A percentile compares a stretch with the other conserved stretches of the same genome.
phyloP scores from a whole-genome alignment of 2,797 vertebrate species.

The Halcyon badia region DNA sequence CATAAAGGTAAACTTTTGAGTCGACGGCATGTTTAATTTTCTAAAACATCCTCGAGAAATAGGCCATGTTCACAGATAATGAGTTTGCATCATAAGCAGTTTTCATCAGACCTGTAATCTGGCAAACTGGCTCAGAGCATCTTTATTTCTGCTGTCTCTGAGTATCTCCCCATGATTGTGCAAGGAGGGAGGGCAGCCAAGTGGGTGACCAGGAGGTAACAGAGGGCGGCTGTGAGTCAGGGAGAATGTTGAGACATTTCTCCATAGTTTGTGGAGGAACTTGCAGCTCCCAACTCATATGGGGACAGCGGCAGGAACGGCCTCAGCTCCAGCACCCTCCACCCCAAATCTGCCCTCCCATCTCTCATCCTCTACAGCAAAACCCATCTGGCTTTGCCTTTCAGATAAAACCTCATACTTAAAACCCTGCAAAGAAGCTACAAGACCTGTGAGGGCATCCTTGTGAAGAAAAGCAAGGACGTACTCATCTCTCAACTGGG shows the following conservation, averaged over 20 bases:
- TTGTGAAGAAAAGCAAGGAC: not conserved
- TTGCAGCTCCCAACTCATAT: not conserved
- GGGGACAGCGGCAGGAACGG: not conserved
- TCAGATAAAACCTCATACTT: not conserved
- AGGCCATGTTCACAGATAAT: not conserved
- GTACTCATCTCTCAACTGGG: not conserved
- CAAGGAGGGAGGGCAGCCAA: not conserved
- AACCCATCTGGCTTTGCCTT: not conserved
- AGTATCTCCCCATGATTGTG: not conserved
- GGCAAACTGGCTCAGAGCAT: not conserved
- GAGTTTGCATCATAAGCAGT: slow-evolving; percentile 42
- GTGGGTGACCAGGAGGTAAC: not conserved
- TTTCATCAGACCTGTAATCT: not conserved
- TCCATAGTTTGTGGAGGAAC: not conserved
- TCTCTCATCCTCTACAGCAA: not conserved
- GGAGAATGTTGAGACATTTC: not conserved
- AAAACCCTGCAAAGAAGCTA: not conserved
- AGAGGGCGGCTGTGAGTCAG: not conserved
- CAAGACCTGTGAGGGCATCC: not conserved
- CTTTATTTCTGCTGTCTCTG: not conserved
- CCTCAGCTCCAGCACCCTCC: not conserved
- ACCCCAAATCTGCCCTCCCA: not conserved
- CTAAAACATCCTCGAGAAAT: slow-evolving; percentile 32
- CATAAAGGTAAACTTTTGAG: slow-evolving; percentile 66
- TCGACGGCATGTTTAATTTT: not conserved